Evolutionary conservation across 2,797 vertebrate genomes (phyloP).

Genomic region (Odontamblyopus lacepedii): DNA sequence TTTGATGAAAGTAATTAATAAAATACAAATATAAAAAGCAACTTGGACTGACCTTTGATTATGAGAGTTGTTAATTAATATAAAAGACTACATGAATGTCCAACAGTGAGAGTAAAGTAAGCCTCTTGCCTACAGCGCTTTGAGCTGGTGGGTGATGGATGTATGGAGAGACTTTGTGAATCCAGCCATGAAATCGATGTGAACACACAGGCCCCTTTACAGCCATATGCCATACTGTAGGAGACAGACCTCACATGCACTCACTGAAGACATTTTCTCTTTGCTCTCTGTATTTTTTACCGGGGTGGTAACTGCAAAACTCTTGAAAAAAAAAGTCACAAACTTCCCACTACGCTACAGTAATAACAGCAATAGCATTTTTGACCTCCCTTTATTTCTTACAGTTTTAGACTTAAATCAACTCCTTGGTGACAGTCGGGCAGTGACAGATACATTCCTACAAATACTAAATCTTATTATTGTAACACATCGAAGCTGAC

Average conservation of each 20-base stretch:
- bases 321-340: slow-evolving; percentile 1
- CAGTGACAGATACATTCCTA: background rate
- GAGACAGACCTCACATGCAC: slow-evolving; percentile 47
- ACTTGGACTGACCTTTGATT: slow-evolving; percentile 5
- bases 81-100: slow-evolving; percentile 19
- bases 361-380: background rate
- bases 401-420: background rate
- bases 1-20: slow-evolving; percentile 3
- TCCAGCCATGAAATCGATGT: slow-evolving; percentile 76
- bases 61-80: slow-evolving; percentile 16
- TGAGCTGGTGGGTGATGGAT: slow-evolving; percentile 32
- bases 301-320: slow-evolving; percentile 26
- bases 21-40: slow-evolving; percentile 10
- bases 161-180: slow-evolving; percentile 47
- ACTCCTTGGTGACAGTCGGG: background rate
- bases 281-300: background rate
- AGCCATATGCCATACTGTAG: slow-evolving; percentile 19
- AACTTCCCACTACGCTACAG: background rate
- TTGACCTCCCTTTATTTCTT: background rate
- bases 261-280: slow-evolving; percentile 9
- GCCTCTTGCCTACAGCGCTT: background rate
- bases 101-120: slow-evolving; percentile 8
- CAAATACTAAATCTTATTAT: slow-evolving; percentile 3
- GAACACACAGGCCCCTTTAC: slow-evolving; percentile 39
- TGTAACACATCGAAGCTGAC: background rate